These are phyloP conservation scores for Macrotrachela quadricornifera DNA, from an alignment of 1,140 invertebrate species.

Conservation along the genomic window DNA sequence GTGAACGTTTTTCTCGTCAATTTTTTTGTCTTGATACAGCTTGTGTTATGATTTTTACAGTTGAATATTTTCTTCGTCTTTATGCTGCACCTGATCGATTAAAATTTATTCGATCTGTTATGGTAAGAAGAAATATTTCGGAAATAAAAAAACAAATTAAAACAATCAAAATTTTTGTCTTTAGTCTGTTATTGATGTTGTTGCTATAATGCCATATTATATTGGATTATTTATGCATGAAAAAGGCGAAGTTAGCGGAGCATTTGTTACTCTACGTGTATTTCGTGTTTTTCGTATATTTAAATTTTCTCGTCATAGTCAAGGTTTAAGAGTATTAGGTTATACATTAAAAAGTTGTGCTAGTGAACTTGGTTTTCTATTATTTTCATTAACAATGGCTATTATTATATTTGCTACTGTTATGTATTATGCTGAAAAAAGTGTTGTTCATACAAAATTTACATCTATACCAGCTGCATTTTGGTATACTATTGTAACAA, in stretches of 20 bases:
- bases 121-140: constrained; percentile 32
- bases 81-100: constrained; percentile 92
- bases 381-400: constrained; percentile 97
- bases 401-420: constrained; percentile 99
- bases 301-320: constrained; percentile 97
- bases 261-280: constrained; percentile 91
- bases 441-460: constrained; percentile 75
- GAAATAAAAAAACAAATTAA: no score
- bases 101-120: constrained; percentile 86
- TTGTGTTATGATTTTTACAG: constrained; percentile 99
- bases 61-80: constrained; percentile 84
- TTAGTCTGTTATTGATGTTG: constrained; percentile 81
- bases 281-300: constrained; percentile 95
- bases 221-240: constrained; percentile 86
- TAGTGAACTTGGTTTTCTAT: constrained; percentile 91
- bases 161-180: no score
- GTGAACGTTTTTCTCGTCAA: constrained; percentile 83
- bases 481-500: constrained; percentile 99
- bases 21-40: constrained; percentile 98
- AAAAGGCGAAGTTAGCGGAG: constrained; percentile 94
- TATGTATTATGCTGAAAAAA: constrained; percentile 99
- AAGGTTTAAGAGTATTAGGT: constrained; percentile 87
- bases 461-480: constrained; percentile 96
- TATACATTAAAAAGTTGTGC: constrained; percentile 98
- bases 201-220: constrained; percentile 96